A percentile compares a stretch with the other conserved stretches of the same genome.
Evolutionary conservation across 2,888 invertebrate species (phyloP).

Genomic region (Hirtodrosophila histrioides): DNA sequence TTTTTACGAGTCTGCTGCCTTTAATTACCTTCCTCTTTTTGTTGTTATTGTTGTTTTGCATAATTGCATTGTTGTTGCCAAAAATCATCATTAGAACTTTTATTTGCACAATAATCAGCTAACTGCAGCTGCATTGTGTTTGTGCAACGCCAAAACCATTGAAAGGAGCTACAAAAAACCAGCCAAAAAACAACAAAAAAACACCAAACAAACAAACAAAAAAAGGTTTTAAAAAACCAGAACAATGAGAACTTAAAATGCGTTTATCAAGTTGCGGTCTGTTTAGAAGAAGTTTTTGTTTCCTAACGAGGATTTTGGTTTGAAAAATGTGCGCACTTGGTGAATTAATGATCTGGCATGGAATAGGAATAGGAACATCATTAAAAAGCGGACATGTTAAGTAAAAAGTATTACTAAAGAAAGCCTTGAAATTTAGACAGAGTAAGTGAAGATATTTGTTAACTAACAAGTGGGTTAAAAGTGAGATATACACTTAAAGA

Average conservation of each 20-base stretch:
- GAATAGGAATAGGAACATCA: no score
- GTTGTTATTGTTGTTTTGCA: slow-evolving; percentile 46
- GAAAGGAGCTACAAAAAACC: slow-evolving; percentile 30
- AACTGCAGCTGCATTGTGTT: slow-evolving; percentile 57
- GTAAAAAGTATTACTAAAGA: no score
- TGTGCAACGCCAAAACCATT: slow-evolving; percentile 40
- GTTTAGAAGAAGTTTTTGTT: slow-evolving; percentile 50
- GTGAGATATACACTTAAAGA: no score
- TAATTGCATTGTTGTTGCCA: slow-evolving; percentile 73
- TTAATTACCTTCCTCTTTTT: slow-evolving; percentile 54
- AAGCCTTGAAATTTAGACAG: no score
- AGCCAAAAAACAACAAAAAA: slow-evolving; percentile 6
- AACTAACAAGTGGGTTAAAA: no score
- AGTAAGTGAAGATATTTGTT: no score
- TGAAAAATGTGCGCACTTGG: slow-evolving; percentile 15
- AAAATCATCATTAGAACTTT: slow-evolving; percentile 78
- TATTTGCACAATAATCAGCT: slow-evolving; percentile 74
- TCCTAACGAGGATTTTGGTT: slow-evolving; percentile 13
- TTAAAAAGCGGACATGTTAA: no score
- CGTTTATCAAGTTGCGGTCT: slow-evolving; percentile 72
- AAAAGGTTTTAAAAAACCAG: slow-evolving; percentile 20
- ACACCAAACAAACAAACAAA: slow-evolving; percentile 18
- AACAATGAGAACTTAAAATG: slow-evolving; percentile 54
- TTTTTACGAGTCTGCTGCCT: slow-evolving; percentile 17
- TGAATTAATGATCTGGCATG: slow-evolving; percentile 28